phyloP scores from a whole-genome alignment of 2,113 vertebrate species.

The Tetraodon nigroviridis region DNA sequence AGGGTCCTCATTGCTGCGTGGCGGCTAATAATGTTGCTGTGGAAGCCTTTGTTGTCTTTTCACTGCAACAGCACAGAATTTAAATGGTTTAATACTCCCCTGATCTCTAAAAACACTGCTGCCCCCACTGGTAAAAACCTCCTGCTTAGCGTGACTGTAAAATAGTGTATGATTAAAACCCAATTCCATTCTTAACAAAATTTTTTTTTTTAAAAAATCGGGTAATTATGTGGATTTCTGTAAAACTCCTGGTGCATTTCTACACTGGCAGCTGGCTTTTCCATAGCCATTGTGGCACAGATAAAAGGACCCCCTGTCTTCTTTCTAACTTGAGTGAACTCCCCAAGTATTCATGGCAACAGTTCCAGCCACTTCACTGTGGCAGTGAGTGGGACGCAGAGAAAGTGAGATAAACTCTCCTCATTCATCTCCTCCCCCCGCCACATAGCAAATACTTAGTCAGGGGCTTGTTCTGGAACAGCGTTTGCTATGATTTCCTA shows the following conservation, averaged over 20 bases:
- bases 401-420: conserved; percentile 45
- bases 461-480: conserved; percentile 9
- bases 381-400: conserved; percentile 25
- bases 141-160: conserved; percentile 42
- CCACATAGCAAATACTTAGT: conserved; percentile 39
- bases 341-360: conserved; percentile 44
- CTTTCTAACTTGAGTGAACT: conserved; percentile 45
- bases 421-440: conserved; percentile 48
- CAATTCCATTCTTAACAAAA: conserved; percentile 5
- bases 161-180: conserved; percentile 29
- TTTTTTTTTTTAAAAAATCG: too few relatives aligned
- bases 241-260: conserved; percentile 33
- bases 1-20: conserved; percentile 57
- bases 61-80: conserved; percentile 52
- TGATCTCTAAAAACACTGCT: conserved; percentile 43
- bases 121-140: conserved; percentile 10
- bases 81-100: conserved; percentile 48
- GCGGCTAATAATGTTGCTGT: conserved; percentile 60
- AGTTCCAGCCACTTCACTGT: conserved; percentile 27
- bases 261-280: conserved; percentile 7
- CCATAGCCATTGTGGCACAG: conserved; percentile 12
- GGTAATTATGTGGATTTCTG: conserved; percentile 12
- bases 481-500: conserved; percentile 40
- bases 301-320: conserved; percentile 27
- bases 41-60: conserved; percentile 64